Percentiles rank a stretch among this genome's conserved stretches.
Evolutionary conservation across 2,113 vertebrate genomes (phyloP).

Genomic region (Xiphophorus hellerii): DNA sequence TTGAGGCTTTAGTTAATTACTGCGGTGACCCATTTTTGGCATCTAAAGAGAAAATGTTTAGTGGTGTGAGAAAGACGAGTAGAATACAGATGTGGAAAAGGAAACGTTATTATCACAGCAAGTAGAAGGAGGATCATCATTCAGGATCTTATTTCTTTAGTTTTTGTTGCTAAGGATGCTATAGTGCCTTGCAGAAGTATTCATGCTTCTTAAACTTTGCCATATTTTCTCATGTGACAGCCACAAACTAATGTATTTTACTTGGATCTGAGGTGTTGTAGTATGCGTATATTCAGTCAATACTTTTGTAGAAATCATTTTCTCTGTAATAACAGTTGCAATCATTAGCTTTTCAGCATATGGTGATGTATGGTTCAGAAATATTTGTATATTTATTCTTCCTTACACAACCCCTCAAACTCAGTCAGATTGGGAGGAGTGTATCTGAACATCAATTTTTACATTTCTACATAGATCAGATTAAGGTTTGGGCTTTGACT

Average conservation of each 20-base stretch:
- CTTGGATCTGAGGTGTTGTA: too few relatives aligned
- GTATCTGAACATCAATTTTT: too few relatives aligned
- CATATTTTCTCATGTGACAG: neutral
- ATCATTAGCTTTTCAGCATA: too few relatives aligned
- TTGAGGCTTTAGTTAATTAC: conserved; percentile 8
- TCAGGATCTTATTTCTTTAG: conserved; percentile 25
- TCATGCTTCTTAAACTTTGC: neutral
- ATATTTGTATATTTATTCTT: too few relatives aligned
- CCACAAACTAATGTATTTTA: neutral
- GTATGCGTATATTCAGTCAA: too few relatives aligned
- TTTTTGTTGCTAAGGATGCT: neutral
- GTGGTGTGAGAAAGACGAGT: conserved; percentile 3
- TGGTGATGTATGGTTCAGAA: too few relatives aligned
- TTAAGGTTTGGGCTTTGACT: too few relatives aligned
- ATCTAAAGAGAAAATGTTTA: conserved; percentile 35
- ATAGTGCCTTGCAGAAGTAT: neutral
- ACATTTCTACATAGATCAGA: too few relatives aligned
- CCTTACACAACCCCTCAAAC: too few relatives aligned
- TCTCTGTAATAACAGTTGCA: too few relatives aligned
- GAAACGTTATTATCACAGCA: conserved; percentile 27
- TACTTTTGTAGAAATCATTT: too few relatives aligned
- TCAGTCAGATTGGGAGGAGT: too few relatives aligned
- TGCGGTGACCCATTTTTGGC: neutral
- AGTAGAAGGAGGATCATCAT: conserved; percentile 42
- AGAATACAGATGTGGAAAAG: conserved; percentile 18